Evolutionary conservation across 2,888 invertebrate species (phyloP).

Genomic region (Rhamphomyia laevipes): DNA sequence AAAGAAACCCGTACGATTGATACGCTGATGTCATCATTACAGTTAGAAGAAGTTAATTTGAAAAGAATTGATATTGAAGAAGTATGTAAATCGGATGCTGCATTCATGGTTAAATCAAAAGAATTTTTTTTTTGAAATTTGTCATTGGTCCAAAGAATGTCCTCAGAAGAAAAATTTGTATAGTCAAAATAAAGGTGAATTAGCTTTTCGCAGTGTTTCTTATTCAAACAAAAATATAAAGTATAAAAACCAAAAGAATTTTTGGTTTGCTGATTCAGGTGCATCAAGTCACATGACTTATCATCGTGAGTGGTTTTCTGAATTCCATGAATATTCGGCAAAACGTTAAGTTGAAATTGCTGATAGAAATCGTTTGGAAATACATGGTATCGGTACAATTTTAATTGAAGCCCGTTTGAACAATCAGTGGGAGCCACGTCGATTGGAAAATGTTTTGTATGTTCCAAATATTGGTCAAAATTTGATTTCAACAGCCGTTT

Average conservation of each 20-base stretch:
- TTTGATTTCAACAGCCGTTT: slow-evolving; percentile 12
- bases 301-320: slow-evolving; percentile 11
- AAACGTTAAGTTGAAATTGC: slow-evolving; percentile 8
- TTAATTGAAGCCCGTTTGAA: slow-evolving; percentile 8
- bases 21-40: not conserved
- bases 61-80: slow-evolving; percentile 3
- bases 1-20: too few species aligned
- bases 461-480: slow-evolving; percentile 13
- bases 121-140: too few species aligned
- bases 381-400: slow-evolving; percentile 7
- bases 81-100: not conserved
- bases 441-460: slow-evolving; percentile 11
- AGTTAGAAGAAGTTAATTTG: slow-evolving; percentile 9
- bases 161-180: slow-evolving; percentile 12
- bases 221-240: too few species aligned
- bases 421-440: slow-evolving; percentile 6
- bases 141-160: too few species aligned
- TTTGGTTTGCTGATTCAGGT: too few species aligned
- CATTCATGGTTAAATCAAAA: too few species aligned
- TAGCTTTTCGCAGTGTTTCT: too few species aligned
- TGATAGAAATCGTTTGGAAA: slow-evolving; percentile 8
- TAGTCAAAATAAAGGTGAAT: too few species aligned
- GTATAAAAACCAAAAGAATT: too few species aligned
- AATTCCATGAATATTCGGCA: slow-evolving; percentile 1
- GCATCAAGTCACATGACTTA: too few species aligned